These are phyloP conservation scores for Anoplophora glabripennis DNA, from an alignment of 1,140 invertebrate species.

Conservation along the genomic window DNA sequence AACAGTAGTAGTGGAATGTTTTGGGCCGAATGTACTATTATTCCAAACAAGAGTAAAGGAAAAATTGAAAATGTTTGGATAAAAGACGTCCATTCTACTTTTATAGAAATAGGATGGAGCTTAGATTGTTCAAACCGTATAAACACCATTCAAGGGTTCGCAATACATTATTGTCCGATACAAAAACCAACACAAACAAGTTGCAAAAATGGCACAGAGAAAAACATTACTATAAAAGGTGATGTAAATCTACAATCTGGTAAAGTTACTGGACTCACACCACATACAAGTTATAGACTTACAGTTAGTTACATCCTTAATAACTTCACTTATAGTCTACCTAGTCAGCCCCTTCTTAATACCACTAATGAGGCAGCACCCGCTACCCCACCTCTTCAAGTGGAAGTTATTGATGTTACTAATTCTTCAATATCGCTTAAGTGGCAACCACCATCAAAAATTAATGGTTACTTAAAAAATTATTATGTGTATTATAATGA, in stretches of 20 bases:
- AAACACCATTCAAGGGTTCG: slow-evolving; percentile 63
- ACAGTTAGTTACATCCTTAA: slow-evolving; percentile 69
- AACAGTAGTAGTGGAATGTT: slow-evolving; percentile 68
- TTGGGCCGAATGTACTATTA: slow-evolving; percentile 71
- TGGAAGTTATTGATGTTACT: slow-evolving; percentile 60
- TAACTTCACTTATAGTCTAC: slow-evolving; percentile 47
- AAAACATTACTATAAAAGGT: slow-evolving; percentile 20
- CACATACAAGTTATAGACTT: slow-evolving; percentile 76
- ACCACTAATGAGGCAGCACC: slow-evolving; percentile 75
- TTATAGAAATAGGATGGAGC: slow-evolving; percentile 43
- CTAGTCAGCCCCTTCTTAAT: slow-evolving; percentile 49
- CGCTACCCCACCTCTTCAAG: slow-evolving; percentile 51
- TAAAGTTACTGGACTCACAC: slow-evolving; percentile 54
- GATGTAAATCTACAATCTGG: slow-evolving; percentile 1
- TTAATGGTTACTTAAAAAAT: slow-evolving; percentile 71
- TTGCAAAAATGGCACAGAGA: slow-evolving; percentile 44
- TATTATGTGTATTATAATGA: slow-evolving; percentile 61
- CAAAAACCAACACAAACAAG: slow-evolving; percentile 51
- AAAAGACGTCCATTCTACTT: slow-evolving; percentile 56
- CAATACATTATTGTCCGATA: slow-evolving; percentile 67
- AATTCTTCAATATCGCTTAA: slow-evolving; percentile 63
- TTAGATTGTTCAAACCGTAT: slow-evolving; percentile 30
- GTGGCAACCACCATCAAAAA: slow-evolving; percentile 65
- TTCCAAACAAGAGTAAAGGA: slow-evolving; percentile 62
- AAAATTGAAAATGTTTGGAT: slow-evolving; percentile 67